Percentiles rank a stretch among this genome's conserved stretches.
Conservation (phyloP, 2,113 vertebrate species). For the Myotis brandtii region DNA sequence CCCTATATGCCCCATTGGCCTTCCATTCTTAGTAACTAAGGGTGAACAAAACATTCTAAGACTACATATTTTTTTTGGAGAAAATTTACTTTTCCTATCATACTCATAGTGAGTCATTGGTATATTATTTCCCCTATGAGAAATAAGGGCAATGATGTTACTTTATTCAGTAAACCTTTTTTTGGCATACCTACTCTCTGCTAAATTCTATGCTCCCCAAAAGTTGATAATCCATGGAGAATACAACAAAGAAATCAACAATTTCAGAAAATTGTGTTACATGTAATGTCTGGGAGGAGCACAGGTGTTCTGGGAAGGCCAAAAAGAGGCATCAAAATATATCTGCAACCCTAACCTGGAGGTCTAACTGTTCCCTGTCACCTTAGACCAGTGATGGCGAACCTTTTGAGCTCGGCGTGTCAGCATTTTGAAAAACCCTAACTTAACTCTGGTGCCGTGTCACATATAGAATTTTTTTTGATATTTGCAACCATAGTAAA, state of each 20-base stretch:
- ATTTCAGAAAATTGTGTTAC: not conserved
- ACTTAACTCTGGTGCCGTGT: no score
- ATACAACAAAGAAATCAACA: not conserved
- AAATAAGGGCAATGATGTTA: not conserved
- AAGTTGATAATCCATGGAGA: not conserved
- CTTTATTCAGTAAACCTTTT: not conserved
- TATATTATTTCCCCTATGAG: not conserved
- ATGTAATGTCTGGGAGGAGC: not conserved
- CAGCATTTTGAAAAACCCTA: no score
- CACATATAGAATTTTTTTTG: no score
- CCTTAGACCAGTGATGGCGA: no score
- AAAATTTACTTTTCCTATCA: not conserved
- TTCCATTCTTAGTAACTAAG: not conserved
- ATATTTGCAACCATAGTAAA: no score
- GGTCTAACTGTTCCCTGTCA: fast-evolving
- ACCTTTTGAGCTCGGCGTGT: no score
- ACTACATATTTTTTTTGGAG: not conserved
- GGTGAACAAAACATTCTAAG: not conserved
- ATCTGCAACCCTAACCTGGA: not conserved
- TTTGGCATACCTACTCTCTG: not conserved
- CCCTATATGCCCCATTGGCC: not conserved
- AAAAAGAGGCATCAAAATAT: not conserved
- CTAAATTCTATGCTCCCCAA: not conserved
- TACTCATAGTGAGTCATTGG: not conserved
- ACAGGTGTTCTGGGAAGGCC: not conserved